Evolutionary conservation across 2,797 vertebrate genomes (phyloP), one percentile per base, ranked within the genome.

Genomic region (Micrastur ruficollis): DNA sequence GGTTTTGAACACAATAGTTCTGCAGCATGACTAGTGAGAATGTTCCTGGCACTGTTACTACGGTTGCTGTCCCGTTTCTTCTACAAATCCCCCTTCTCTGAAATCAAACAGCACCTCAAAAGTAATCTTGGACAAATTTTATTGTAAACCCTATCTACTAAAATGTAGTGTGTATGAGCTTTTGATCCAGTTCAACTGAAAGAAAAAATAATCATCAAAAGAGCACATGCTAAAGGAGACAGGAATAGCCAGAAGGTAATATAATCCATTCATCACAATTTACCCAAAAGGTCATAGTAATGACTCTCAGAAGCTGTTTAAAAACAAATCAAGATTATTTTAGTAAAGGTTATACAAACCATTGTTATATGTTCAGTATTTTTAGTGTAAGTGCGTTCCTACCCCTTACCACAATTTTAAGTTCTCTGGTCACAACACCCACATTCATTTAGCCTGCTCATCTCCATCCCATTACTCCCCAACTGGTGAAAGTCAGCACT

Each of bases 11-110:
- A 90, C 80, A 63, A 62, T 20, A 76, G 65, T 61, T 95, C 97
- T 89, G 93, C 94, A 95, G 94, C 59, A 90, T 82, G 96, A 92
- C 86, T 93, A 91, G 95, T 53, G 93, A 95, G 90, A 97, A 96
- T 89, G 76, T 47, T 95, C 63, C 81, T 93, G 93, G 91, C 86
- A 75, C 90, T 6, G 71, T 16, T 47, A 52, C 58, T 59, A 75
- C 62, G 4, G 82, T 34, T 0, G 0, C 42, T 1, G 8, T 31
- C 14, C 25, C 31, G 32, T 10, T 79, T 78, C 86, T 72, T 86
- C 18, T 31, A 42, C 20, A 78, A 63, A 92, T 56, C n/a, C 32
- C 6, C 34, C 12, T 90, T 63, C 74, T 90, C 86, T 74, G 49
- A 61, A 67, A 72, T 84, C 56, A 80, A 86, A 71, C n/a, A 82